Percentiles rank a stretch among this genome's conserved stretches.
These are phyloP conservation scores for Strigamia maritima DNA, from an alignment of 2,888 invertebrate genomes.

Conservation along the genomic window DNA sequence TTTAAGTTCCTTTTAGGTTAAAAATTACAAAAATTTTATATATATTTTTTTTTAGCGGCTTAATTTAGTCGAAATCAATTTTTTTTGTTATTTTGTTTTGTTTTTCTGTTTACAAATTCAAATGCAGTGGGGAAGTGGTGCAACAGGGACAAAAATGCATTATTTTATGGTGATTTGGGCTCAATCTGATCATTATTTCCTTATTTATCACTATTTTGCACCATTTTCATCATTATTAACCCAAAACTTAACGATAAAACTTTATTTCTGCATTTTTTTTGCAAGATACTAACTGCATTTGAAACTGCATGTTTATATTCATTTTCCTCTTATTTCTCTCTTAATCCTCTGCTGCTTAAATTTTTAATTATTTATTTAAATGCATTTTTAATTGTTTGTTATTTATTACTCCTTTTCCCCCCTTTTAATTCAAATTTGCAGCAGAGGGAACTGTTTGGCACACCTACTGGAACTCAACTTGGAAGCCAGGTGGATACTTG, in stretches of 20 bases:
- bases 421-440: constrained; percentile 14
- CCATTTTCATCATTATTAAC: neutral
- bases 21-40: neutral
- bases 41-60: neutral
- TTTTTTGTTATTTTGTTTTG: too few species aligned
- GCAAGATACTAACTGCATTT: constrained; percentile 2
- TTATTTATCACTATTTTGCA: neutral
- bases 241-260: too few species aligned
- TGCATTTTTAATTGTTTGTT: neutral
- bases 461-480: constrained; percentile 45
- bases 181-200: neutral
- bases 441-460: constrained; percentile 37
- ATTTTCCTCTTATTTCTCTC: neutral
- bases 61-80: too few species aligned
- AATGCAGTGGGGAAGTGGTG: constrained; percentile 13
- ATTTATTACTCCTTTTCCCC: neutral
- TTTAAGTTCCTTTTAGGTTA: constrained; percentile 8
- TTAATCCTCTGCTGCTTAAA: constrained; percentile 13
- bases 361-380: neutral
- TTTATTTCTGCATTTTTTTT: neutral
- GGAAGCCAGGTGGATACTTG: constrained; percentile 48
- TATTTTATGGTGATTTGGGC: neutral
- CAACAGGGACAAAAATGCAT: neutral
- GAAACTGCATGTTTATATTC: constrained; percentile 9
- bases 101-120: neutral